Percentiles rank a stretch among this genome's conserved stretches.
phyloP scores from a whole-genome alignment of 2,797 vertebrate genomes.

The Dendrocincla fuliginosa region DNA sequence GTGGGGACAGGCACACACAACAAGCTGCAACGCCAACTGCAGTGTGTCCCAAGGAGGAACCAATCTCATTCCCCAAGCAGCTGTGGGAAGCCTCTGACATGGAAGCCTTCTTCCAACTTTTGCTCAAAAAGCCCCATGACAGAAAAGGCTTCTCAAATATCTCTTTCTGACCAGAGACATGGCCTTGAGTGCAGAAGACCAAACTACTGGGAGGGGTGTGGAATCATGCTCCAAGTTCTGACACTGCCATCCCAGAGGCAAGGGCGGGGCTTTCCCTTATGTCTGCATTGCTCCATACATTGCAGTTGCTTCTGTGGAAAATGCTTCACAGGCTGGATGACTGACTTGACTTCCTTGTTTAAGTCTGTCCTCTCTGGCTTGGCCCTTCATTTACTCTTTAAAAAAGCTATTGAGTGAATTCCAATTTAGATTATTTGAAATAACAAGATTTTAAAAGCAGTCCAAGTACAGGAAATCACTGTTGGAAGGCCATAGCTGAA shows the following conservation, averaged over 20 bases:
- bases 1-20: not conserved
- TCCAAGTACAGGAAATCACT: not conserved
- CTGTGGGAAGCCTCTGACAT: not conserved
- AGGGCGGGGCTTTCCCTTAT: not conserved
- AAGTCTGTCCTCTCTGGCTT: not conserved
- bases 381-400: not conserved
- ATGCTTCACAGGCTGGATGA: not conserved
- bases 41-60: not conserved
- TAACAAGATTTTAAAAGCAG: conserved; percentile 9
- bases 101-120: not conserved
- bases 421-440: conserved; percentile 7
- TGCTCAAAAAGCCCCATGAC: not conserved
- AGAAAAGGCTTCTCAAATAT: not conserved
- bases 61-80: not conserved
- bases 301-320: not conserved
- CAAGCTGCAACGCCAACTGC: not conserved
- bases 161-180: not conserved
- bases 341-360: not conserved
- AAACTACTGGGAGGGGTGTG: not conserved
- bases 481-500: not conserved
- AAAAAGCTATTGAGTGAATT: not conserved
- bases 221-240: not conserved
- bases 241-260: not conserved
- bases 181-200: not conserved
- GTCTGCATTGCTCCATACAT: not conserved